Conservation (phyloP, 2,797 vertebrate species). For the Buphagus erythrorhynchus region DNA sequence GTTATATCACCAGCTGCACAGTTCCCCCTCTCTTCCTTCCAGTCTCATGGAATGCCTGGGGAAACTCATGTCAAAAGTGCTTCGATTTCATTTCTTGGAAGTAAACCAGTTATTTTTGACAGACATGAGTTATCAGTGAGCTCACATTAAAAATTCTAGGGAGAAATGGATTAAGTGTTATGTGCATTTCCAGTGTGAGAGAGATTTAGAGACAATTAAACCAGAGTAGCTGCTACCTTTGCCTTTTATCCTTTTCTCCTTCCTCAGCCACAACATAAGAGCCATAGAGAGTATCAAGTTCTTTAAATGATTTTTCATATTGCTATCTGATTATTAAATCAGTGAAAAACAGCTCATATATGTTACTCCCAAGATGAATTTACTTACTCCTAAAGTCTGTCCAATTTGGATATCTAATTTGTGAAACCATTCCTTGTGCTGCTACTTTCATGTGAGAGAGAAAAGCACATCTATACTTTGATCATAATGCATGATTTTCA, state of each 20-base stretch:
- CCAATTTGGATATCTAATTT: background rate
- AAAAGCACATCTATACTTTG: background rate
- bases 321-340: background rate
- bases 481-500: background rate
- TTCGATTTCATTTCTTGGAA: background rate
- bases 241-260: background rate
- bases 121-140: background rate
- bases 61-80: background rate
- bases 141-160: background rate
- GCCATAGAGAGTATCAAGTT: background rate
- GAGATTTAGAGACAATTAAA: background rate
- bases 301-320: background rate
- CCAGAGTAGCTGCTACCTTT: background rate
- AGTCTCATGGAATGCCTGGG: background rate
- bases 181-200: background rate
- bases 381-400: background rate
- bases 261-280: background rate
- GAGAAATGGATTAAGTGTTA: background rate
- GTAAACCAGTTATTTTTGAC: background rate
- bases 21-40: background rate
- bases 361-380: background rate
- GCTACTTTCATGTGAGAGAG: background rate
- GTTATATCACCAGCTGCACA: background rate
- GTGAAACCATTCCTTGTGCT: background rate
- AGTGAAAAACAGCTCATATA: background rate